These are phyloP conservation scores for Microplitis demolitor DNA, from an alignment of 1,140 invertebrate species.

Conservation along the genomic window DNA sequence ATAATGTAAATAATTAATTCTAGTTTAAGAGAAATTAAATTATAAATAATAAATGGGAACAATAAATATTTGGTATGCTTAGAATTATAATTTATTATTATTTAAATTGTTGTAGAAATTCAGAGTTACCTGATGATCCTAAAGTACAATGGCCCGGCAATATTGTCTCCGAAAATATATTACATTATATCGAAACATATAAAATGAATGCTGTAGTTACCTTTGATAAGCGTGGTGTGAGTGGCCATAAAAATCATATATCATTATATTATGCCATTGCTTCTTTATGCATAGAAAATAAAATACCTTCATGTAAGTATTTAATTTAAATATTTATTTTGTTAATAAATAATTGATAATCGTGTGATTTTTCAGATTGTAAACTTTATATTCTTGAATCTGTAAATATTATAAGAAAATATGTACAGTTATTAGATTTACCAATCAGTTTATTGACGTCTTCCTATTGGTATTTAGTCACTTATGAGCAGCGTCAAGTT, in stretches of 20 bases:
- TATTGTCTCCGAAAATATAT: conserved; percentile 72
- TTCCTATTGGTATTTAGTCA: conserved; percentile 72
- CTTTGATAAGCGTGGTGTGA: conserved; percentile 90
- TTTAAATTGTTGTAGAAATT: conserved; percentile 61
- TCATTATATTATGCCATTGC: conserved; percentile 80
- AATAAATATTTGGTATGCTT: background rate
- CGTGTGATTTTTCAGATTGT: conserved; percentile 68
- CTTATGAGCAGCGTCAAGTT: conserved; percentile 51
- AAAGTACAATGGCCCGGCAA: conserved; percentile 76
- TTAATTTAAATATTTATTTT: background rate
- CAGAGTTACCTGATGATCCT: conserved; percentile 77
- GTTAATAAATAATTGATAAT: conserved; percentile 8
- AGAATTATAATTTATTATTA: background rate
- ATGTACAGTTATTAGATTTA: conserved; percentile 81
- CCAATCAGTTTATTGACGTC: conserved; percentile 77
- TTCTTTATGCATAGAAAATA: conserved; percentile 74
- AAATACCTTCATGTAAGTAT: conserved; percentile 72
- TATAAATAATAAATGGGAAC: background rate
- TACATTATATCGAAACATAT: conserved; percentile 73
- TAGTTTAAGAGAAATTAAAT: background rate
- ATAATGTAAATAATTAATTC: no score
- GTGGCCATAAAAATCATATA: conserved; percentile 87
- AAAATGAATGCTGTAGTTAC: conserved; percentile 86
- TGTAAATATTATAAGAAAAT: conserved; percentile 86
- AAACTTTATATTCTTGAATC: conserved; percentile 81